These are phyloP conservation scores for Chrysodeixis includens DNA, from an alignment of 2,888 invertebrate species.

Conservation along the genomic window DNA sequence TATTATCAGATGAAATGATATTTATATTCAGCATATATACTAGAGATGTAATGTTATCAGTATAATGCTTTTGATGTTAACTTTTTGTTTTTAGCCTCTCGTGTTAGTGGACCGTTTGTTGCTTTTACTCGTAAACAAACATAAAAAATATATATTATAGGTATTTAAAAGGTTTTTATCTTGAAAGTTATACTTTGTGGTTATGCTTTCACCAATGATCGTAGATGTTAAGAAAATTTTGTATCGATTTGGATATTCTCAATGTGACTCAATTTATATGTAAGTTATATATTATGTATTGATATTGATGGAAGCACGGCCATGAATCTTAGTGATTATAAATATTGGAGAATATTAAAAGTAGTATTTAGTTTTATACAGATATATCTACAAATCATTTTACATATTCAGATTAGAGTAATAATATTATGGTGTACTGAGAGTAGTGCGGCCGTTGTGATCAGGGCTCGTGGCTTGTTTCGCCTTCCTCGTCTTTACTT, in stretches of 20 bases:
- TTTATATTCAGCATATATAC: slow-evolving; percentile 39
- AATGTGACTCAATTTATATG: slow-evolving; percentile 63
- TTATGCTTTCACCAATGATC: slow-evolving; percentile 69
- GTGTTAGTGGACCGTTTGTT: slow-evolving; percentile 69
- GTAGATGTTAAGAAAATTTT: slow-evolving; percentile 59
- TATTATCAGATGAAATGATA: slow-evolving; percentile 47
- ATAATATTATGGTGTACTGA: slow-evolving; percentile 49
- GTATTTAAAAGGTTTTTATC: slow-evolving; percentile 67
- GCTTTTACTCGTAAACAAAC: slow-evolving; percentile 70
- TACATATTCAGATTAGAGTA: slow-evolving; percentile 68
- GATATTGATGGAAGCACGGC: slow-evolving; percentile 71
- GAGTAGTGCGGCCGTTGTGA: slow-evolving; percentile 29
- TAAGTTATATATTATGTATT: slow-evolving; percentile 53
- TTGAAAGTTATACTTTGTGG: slow-evolving; percentile 62
- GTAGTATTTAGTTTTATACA: slow-evolving; percentile 78
- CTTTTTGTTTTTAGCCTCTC: slow-evolving; percentile 68
- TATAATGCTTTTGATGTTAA: slow-evolving; percentile 77
- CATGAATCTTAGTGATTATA: slow-evolving; percentile 58
- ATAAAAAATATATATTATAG: slow-evolving; percentile 64
- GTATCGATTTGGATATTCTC: slow-evolving; percentile 61
- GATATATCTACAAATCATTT: slow-evolving; percentile 70
- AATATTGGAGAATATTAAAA: slow-evolving; percentile 67
- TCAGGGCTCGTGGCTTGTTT: slow-evolving; percentile 45
- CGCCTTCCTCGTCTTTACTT: slow-evolving; percentile 54
- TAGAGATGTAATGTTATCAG: slow-evolving; percentile 42